These are phyloP conservation scores for Noctua janthina DNA, from an alignment of 2,888 invertebrate species.

Conservation along the genomic window DNA sequence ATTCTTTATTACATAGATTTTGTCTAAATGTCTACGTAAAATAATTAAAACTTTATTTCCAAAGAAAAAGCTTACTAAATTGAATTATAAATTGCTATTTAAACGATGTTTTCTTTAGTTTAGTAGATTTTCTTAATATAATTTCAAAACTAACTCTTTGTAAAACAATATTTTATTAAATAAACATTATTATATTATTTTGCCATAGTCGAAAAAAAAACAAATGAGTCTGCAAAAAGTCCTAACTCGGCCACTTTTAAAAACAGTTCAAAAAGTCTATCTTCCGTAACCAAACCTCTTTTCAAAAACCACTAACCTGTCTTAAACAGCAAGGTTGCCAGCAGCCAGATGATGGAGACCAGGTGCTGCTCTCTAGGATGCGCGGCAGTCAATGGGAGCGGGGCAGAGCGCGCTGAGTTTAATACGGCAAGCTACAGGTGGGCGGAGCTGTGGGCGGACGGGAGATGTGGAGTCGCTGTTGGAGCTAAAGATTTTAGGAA, in stretches of 20 bases:
- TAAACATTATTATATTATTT: not conserved
- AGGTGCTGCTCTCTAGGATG: not conserved
- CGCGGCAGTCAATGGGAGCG: slow-evolving; percentile 4
- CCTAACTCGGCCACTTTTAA: not conserved
- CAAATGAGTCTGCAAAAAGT: not conserved
- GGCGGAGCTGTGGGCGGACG: slow-evolving; percentile 9
- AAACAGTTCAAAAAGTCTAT: not conserved
- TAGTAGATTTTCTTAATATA: not conserved
- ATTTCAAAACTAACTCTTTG: not conserved
- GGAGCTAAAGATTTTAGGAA: not conserved
- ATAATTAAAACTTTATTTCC: not conserved
- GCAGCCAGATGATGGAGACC: not conserved
- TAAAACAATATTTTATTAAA: not conserved
- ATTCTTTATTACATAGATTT: not conserved
- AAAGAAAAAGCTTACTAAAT: not conserved
- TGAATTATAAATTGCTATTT: not conserved
- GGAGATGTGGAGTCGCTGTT: not conserved
- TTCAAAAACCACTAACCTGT: slow-evolving; percentile 3
- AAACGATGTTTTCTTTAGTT: not conserved
- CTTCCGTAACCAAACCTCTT: not conserved
- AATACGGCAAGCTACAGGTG: slow-evolving; percentile 2
- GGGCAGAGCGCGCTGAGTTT: slow-evolving; percentile 5
- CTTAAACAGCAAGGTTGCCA: not conserved
- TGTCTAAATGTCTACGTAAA: not conserved
- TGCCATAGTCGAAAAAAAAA: not conserved